phyloP scores from a whole-genome alignment of 1,140 invertebrate species.

The Leptinotarsa defecta region DNA sequence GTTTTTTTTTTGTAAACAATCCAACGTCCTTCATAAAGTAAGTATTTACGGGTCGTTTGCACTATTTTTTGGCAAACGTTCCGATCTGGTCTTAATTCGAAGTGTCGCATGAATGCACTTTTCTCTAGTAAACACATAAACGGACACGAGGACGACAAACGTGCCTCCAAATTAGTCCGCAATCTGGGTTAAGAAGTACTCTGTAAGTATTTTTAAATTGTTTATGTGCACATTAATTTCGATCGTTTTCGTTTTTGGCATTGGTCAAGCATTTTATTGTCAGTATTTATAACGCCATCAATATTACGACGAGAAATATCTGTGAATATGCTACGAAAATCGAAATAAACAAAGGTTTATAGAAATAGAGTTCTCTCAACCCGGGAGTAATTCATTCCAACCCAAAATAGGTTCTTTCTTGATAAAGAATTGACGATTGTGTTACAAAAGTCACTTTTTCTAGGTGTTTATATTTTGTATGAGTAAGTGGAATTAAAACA shows the following conservation, averaged over 20 bases:
- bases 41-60: neutral
- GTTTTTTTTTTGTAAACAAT: constrained; percentile 7
- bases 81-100: neutral
- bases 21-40: neutral
- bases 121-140: neutral
- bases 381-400: too few relatives aligned
- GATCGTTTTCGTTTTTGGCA: constrained; percentile 3
- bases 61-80: constrained; percentile 5
- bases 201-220: neutral
- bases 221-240: constrained; percentile 6
- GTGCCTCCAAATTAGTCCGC: neutral
- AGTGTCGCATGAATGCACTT: neutral
- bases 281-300: neutral
- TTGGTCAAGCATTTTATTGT: constrained; percentile 1
- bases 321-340: too few relatives aligned
- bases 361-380: too few relatives aligned
- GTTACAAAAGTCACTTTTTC: too few relatives aligned
- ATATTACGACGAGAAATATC: neutral
- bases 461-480: too few relatives aligned
- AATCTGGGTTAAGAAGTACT: constrained; percentile 1
- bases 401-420: too few relatives aligned
- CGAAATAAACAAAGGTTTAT: too few relatives aligned
- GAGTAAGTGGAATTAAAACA: too few relatives aligned
- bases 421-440: too few relatives aligned
- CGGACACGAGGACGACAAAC: neutral